Conservation (phyloP, 2,113 vertebrate species). For the Macroglossus sobrinus region DNA sequence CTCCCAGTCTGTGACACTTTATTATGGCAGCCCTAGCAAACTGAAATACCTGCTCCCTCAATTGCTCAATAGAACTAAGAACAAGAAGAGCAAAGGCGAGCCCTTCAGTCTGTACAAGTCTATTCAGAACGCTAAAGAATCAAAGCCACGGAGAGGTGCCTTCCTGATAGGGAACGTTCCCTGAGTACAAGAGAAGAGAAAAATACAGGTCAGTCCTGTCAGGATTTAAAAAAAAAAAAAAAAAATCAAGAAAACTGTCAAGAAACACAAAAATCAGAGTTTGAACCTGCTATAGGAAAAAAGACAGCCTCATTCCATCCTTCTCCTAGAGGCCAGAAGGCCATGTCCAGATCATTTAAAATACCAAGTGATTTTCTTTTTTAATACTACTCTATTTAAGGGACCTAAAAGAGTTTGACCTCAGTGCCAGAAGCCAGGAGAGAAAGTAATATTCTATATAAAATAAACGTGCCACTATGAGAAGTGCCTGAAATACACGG, state of each 20-base stretch:
- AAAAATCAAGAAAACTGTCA: not conserved
- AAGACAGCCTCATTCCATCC: not conserved
- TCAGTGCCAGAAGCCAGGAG: slow-evolving; percentile 42
- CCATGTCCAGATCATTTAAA: not conserved
- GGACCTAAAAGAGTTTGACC: slow-evolving; percentile 52
- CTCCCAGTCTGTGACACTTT: not conserved
- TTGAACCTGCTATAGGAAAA: not conserved
- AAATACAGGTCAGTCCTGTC: not conserved
- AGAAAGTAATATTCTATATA: slow-evolving; percentile 3
- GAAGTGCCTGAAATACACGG: slow-evolving; percentile 18
- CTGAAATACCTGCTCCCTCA: not conserved
- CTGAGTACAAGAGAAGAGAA: not conserved
- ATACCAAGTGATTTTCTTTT: not conserved
- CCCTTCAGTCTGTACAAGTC: not conserved
- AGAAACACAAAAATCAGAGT: not conserved
- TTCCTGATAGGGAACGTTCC: not conserved
- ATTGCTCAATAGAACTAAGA: not conserved
- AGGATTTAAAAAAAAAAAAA: not conserved
- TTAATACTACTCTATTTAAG: not conserved
- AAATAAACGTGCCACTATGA: not conserved
- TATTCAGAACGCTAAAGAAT: accelerated
- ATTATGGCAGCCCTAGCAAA: not conserved
- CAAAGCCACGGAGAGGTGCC: not conserved
- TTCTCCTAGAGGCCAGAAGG: not conserved
- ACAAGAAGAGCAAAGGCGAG: not conserved